phyloP scores from a whole-genome alignment of 2,888 invertebrate genomes.

The Epirrhoe tristata region DNA sequence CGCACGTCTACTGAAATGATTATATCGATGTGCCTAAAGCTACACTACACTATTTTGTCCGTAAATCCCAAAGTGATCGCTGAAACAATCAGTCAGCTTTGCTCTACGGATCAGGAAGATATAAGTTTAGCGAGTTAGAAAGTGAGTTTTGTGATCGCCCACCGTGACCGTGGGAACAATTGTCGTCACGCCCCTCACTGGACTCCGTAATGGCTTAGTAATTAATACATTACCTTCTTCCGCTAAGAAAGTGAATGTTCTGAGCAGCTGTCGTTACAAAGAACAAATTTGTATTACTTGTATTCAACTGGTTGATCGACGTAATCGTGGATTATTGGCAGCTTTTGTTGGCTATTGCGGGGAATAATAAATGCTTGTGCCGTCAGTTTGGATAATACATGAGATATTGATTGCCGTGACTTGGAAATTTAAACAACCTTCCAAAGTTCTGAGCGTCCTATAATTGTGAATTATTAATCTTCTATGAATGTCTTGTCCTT shows the following conservation, averaged over 20 bases:
- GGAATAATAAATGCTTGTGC: slow-evolving; percentile 11
- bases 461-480: slow-evolving; percentile 18
- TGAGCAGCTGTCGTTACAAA: slow-evolving; percentile 20
- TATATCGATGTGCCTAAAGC: not conserved
- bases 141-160: slow-evolving; percentile 39
- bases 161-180: slow-evolving; percentile 45
- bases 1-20: too few species aligned
- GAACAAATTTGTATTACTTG: slow-evolving; percentile 13
- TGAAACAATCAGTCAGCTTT: not conserved
- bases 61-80: not conserved
- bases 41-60: not conserved
- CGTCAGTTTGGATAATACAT: not conserved
- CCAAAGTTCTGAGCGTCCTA: not conserved
- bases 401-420: slow-evolving; percentile 17
- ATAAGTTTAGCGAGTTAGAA: slow-evolving; percentile 40
- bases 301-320: slow-evolving; percentile 23
- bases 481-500: slow-evolving; percentile 5
- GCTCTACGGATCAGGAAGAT: slow-evolving; percentile 16
- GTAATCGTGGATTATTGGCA: slow-evolving; percentile 30
- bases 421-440: not conserved
- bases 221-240: slow-evolving; percentile 44
- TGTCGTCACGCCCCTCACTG: slow-evolving; percentile 38
- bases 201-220: slow-evolving; percentile 21
- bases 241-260: slow-evolving; percentile 39
- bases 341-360: slow-evolving; percentile 15